Evolutionary conservation across 2,888 invertebrate genomes (phyloP).

Genomic region (Epistrophe eligans): DNA sequence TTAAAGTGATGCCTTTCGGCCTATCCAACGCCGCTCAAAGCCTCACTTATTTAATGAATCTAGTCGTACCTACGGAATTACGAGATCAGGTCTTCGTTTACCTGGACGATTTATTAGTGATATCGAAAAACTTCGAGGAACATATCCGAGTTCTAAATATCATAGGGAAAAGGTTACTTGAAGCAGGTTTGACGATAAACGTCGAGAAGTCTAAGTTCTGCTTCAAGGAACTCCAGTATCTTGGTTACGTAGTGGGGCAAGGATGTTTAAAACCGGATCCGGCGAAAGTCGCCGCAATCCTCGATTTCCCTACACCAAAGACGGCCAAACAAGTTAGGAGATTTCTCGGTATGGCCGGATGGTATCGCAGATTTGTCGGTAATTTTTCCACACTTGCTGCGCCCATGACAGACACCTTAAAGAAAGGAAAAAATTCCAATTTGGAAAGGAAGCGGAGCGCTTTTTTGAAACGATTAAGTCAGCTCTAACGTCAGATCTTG

Average conservation of each 20-base stretch:
- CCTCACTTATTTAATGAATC: not conserved
- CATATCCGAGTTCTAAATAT: not conserved
- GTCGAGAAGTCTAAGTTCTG: constrained; percentile 23
- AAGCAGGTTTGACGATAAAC: constrained; percentile 44
- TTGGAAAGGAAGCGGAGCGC: not conserved
- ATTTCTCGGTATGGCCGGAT: constrained; percentile 23
- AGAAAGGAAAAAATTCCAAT: not conserved
- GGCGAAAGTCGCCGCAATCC: constrained; percentile 35
- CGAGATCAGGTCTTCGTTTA: constrained; percentile 8
- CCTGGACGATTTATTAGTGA: not conserved
- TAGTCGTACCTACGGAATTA: not conserved
- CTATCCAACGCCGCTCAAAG: not conserved
- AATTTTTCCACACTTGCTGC: constrained; percentile 44
- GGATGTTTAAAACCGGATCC: constrained; percentile 36
- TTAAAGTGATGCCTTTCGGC: not conserved
- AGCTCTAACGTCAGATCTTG: not conserved
- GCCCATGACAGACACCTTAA: constrained; percentile 13
- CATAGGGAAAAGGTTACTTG: not conserved
- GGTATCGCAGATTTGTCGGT: not conserved
- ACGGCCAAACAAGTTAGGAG: not conserved
- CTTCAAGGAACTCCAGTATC: constrained; percentile 8
- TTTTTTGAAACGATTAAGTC: not conserved
- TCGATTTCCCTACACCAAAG: not conserved
- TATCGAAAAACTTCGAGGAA: constrained; percentile 1
- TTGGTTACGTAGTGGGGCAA: constrained; percentile 60